These are phyloP conservation scores for Bungarus multicinctus DNA, from an alignment of 2,113 vertebrate genomes.

Conservation along the genomic window DNA sequence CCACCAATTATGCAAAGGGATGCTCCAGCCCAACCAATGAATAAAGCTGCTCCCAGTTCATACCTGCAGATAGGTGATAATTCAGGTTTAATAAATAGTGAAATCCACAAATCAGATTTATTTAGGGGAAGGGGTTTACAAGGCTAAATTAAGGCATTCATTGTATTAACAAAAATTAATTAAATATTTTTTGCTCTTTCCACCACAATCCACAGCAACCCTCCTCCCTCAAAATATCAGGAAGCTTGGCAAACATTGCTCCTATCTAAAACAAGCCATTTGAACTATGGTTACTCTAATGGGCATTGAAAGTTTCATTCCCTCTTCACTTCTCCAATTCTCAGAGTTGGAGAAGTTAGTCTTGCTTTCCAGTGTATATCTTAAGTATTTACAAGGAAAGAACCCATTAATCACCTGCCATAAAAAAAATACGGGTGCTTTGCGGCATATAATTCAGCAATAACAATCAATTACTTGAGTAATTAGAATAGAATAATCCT, in stretches of 20 bases:
- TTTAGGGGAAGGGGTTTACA: background rate
- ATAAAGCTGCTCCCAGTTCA: constrained; percentile 91
- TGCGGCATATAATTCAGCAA: background rate
- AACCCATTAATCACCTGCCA: background rate
- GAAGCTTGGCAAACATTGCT: background rate
- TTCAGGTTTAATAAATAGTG: constrained; percentile 17
- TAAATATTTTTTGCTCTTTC: background rate
- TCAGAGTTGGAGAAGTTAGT: background rate
- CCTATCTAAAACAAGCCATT: background rate
- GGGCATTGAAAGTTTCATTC: background rate
- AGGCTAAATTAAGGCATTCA: background rate
- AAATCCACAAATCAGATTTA: background rate
- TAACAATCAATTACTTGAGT: background rate
- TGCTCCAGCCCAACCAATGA: constrained; percentile 93
- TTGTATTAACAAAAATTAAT: constrained; percentile 16
- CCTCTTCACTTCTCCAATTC: background rate
- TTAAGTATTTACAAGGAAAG: background rate
- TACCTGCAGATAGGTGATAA: constrained; percentile 73
- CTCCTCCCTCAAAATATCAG: background rate
- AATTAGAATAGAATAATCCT: background rate
- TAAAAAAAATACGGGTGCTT: background rate
- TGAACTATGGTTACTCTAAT: background rate
- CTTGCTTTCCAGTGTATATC: background rate
- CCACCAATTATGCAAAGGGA: constrained; percentile 85
- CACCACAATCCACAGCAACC: background rate